Conservation (phyloP, 2,888 invertebrate species). For the Tetranychus truncatus region DNA sequence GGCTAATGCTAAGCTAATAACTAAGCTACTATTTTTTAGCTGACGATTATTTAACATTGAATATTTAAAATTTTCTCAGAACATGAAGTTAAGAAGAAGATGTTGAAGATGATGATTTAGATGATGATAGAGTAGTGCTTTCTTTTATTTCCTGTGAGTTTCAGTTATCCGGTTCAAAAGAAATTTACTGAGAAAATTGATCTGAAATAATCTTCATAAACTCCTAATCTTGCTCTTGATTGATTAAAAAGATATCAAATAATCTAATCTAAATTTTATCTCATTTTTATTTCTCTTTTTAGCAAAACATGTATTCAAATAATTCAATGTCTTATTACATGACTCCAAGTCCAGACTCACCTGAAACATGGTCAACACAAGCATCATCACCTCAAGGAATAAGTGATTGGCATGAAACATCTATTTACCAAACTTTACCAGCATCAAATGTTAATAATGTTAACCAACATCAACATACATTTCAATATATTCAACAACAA, state of each 20-base stretch:
- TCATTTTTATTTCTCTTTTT: not conserved
- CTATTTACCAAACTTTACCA: not conserved
- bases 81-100: not conserved
- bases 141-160: not conserved
- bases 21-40: not conserved
- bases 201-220: not conserved
- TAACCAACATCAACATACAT: not conserved
- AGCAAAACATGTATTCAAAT: not conserved
- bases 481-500: not conserved
- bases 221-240: not conserved
- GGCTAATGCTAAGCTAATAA: not conserved
- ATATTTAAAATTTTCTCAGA: not conserved
- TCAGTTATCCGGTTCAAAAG: not conserved
- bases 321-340: conserved; percentile 54
- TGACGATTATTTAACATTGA: not conserved
- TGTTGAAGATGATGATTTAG: not conserved
- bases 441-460: not conserved
- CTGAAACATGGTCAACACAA: conserved; percentile 65
- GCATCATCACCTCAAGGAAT: conserved; percentile 53
- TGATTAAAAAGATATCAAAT: not conserved
- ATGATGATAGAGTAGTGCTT: not conserved
- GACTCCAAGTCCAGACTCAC: conserved; percentile 86
- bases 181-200: not conserved
- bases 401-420: not conserved
- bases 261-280: not conserved